Base-by-base conservation (phyloP, 2,888 invertebrate genomes). In the Sphinx pinastri region DNA sequence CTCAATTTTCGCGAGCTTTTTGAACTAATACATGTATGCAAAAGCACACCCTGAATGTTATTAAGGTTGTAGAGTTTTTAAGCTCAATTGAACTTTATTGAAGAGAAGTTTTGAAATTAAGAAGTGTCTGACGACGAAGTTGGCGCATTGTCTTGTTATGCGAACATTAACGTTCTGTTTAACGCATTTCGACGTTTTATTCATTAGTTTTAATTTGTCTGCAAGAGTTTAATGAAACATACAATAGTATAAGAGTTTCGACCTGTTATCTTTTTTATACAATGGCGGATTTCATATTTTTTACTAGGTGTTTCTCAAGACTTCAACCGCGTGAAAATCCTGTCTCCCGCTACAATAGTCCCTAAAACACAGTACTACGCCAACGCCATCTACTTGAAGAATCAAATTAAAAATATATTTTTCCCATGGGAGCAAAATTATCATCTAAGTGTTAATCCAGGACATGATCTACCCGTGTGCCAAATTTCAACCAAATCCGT, bases 1-100 rank as follows among this genome's bases (percentile, higher is more conserved):
- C 81, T 86, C 83, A 85, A 87, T 86, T 86, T 85, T 69, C 77
- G 72, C 75, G 72, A 78, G 78, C 76, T 80, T 83, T 84, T 83
- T 84, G 84, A 85, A 71, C 67, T 59, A 13, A 77, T 80, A 77
- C 78, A 76, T 76, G 73, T 79, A 80, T 83, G 83, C 81, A 84
- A 81, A 82, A 76, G 74, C 79, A 76, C 72, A 72, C 78, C 79
- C 79, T 77, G 76, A 72, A 71, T 74, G 67, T 76, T 81, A 82
- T 81, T 81, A 81, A 78, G 73, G 76, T 54, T 70, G 75, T 73
- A 69, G 71, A 70, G 71, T 76, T 82, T 79, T 77, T 76, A 75
- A 70, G 70, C 70, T 57, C 69, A 70, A 74, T 70, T 71, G 71
- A 74, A 74, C 70, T 76, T 76, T 74, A 71, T 74, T 71, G 67